phyloP scores from a whole-genome alignment of 2,888 invertebrate genomes.

The Xiphydria camelus region DNA sequence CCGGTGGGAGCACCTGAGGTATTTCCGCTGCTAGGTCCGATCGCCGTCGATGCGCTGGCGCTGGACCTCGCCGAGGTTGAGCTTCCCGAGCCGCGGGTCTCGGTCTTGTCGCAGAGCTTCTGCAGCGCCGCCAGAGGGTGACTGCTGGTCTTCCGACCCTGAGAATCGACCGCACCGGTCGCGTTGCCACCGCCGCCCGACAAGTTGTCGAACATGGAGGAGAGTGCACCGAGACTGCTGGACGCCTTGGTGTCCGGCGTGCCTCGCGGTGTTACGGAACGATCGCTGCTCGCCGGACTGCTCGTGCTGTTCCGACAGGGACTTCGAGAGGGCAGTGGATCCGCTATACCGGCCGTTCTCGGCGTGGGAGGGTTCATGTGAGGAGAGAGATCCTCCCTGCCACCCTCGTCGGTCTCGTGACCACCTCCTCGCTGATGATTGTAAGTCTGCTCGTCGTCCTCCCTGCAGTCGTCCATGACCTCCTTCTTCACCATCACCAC shows the following conservation, averaged over 20 bases:
- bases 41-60: conserved; percentile 50
- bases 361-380: conserved; percentile 58
- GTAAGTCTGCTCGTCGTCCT: conserved; percentile 58
- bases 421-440: conserved; percentile 43
- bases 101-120: conserved; percentile 94
- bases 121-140: conserved; percentile 94
- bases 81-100: conserved; percentile 65
- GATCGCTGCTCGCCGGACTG: conserved; percentile 77
- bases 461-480: conserved; percentile 62
- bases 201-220: conserved; percentile 88
- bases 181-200: conserved; percentile 61
- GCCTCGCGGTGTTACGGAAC: conserved; percentile 76
- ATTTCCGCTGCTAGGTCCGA: conserved; percentile 56
- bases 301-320: conserved; percentile 66
- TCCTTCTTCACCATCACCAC: conserved; percentile 70
- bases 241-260: conserved; percentile 63
- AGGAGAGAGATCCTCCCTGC: conserved; percentile 50
- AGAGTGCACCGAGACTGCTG: conserved; percentile 77
- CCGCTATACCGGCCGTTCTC: conserved; percentile 62
- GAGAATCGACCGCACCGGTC: conserved; percentile 59
- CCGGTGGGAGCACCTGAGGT: conserved; percentile 43
- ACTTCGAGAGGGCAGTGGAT: conserved; percentile 59
- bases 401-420: conserved; percentile 54
- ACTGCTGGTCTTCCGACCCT: conserved; percentile 72
- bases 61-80: conserved; percentile 49